Conservation (phyloP, 2,113 vertebrate species). For the Phaethon lepturus region DNA sequence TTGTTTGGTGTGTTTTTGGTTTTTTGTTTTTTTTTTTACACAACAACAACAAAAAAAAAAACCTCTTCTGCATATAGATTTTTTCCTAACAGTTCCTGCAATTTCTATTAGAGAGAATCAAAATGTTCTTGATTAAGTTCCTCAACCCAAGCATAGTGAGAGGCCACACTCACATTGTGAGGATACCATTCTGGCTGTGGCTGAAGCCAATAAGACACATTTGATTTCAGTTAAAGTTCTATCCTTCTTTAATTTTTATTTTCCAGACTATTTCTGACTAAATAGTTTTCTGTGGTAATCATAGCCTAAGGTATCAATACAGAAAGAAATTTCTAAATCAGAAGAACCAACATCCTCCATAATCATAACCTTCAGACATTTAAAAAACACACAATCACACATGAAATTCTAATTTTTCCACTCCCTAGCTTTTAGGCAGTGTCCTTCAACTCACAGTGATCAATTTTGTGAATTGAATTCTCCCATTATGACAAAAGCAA, state of each 20-base stretch:
- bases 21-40: too few relatives aligned
- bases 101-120: background rate
- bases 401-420: background rate
- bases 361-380: background rate
- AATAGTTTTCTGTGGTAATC: background rate
- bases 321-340: background rate
- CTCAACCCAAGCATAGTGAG: background rate
- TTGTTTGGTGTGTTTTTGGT: too few relatives aligned
- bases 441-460: background rate
- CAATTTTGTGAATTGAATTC: background rate
- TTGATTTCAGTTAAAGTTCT: background rate
- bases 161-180: background rate
- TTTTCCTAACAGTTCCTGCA: background rate
- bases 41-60: too few relatives aligned
- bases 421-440: background rate
- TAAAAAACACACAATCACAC: background rate
- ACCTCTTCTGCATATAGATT: background rate
- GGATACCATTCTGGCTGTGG: background rate
- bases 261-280: background rate
- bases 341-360: background rate
- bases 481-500: background rate
- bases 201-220: background rate
- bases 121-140: background rate
- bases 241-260: background rate
- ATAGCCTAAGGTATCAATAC: background rate